Percentiles rank a stretch among this genome's conserved stretches.
Conservation (phyloP, 2,888 invertebrate species). For the Muscina levida region DNA sequence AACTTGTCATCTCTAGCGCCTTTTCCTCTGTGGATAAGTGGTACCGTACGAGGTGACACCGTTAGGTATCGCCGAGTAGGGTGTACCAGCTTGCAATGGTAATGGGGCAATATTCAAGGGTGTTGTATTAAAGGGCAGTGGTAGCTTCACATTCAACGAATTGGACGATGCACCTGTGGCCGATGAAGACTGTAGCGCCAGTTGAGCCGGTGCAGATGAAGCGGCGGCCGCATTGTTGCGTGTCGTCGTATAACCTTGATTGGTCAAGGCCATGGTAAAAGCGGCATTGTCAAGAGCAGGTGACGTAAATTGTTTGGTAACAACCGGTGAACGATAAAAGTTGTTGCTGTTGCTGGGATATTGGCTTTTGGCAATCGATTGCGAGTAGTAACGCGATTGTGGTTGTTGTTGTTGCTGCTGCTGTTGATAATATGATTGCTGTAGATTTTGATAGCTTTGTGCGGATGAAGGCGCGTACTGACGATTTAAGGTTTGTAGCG, state of each 20-base stretch:
- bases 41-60: conserved; percentile 76
- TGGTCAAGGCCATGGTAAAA: conserved; percentile 73
- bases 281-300: conserved; percentile 75
- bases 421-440: conserved; percentile 37
- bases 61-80: conserved; percentile 72
- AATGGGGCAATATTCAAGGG: conserved; percentile 74
- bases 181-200: background rate
- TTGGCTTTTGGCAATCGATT: conserved; percentile 3
- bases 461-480: conserved; percentile 40
- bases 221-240: conserved; percentile 19
- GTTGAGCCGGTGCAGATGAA: background rate
- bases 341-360: conserved; percentile 4
- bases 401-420: conserved; percentile 41
- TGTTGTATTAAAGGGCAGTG: conserved; percentile 73
- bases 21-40: conserved; percentile 71
- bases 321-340: conserved; percentile 12
- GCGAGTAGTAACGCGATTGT: conserved; percentile 8
- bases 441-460: conserved; percentile 19
- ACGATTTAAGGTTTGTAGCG: background rate
- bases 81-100: conserved; percentile 75
- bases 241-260: conserved; percentile 71
- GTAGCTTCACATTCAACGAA: conserved; percentile 74
- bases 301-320: conserved; percentile 70
- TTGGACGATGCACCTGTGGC: background rate
- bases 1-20: conserved; percentile 35